These are phyloP conservation scores for Caprella mutica DNA, from an alignment of 2,888 invertebrate species.

Conservation along the genomic window DNA sequence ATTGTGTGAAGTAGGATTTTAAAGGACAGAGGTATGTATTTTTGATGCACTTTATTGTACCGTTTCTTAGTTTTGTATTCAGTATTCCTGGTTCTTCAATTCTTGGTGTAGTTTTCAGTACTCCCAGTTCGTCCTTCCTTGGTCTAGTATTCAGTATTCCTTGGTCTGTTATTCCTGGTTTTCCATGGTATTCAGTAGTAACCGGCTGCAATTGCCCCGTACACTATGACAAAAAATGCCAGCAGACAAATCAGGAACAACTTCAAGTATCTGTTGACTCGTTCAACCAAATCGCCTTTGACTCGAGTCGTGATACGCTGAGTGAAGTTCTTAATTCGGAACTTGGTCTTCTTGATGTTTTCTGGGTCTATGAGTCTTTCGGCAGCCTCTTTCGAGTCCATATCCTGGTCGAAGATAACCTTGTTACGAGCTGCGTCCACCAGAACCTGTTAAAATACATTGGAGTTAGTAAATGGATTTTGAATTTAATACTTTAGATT, in stretches of 20 bases:
- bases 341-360: not conserved
- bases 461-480: no score
- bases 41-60: no score
- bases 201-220: slow-evolving; percentile 2
- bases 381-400: not conserved
- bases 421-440: slow-evolving; percentile 8
- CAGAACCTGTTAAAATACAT: slow-evolving; percentile 2
- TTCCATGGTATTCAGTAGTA: not conserved
- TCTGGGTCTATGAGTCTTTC: not conserved
- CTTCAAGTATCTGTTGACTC: slow-evolving; percentile 1
- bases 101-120: no score
- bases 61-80: no score
- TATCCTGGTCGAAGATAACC: not conserved
- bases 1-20: no score
- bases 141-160: no score
- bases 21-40: no score
- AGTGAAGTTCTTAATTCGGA: not conserved
- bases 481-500: no score
- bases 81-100: no score
- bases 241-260: not conserved
- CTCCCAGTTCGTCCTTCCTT: no score
- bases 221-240: slow-evolving; percentile 1
- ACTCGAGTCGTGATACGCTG: not conserved
- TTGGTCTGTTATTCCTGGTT: no score
- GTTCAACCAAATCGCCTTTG: not conserved